phyloP scores from a whole-genome alignment of 2,797 vertebrate species.

The Amblyraja radiata region DNA sequence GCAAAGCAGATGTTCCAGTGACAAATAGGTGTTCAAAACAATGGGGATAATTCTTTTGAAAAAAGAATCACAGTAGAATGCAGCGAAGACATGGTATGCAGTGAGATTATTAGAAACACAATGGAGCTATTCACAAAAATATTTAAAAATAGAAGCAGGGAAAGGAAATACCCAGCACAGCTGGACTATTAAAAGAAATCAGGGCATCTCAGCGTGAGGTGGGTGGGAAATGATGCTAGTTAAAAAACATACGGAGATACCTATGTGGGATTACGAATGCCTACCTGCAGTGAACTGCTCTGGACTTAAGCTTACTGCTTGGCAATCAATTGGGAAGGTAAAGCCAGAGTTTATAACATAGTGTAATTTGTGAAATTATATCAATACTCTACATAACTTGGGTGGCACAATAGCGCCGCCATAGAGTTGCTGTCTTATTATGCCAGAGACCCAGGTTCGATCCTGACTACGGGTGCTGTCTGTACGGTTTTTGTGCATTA shows the following conservation, averaged over 20 bases:
- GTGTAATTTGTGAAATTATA: neutral
- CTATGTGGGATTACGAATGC: neutral
- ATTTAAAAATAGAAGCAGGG: neutral
- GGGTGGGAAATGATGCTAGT: neutral
- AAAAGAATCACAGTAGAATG: neutral
- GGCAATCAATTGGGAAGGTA: neutral
- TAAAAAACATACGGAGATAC: neutral
- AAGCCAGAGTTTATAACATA: neutral
- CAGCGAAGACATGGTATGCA: neutral
- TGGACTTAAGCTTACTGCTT: neutral
- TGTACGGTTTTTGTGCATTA: too few species aligned
- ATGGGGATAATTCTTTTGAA: neutral
- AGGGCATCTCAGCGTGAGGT: neutral
- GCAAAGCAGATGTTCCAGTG: neutral
- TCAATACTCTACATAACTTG: neutral
- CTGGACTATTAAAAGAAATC: slow-evolving; percentile 7
- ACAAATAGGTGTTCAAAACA: neutral
- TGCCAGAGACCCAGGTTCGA: too few species aligned
- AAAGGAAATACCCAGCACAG: neutral
- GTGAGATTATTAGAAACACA: neutral
- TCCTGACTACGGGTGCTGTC: too few species aligned
- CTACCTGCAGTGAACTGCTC: neutral
- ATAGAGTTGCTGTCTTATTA: too few species aligned
- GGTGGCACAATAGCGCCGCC: too few species aligned
- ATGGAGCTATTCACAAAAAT: neutral